These are phyloP conservation scores for Acleris literana DNA, from an alignment of 2,888 invertebrate species.

Conservation along the genomic window DNA sequence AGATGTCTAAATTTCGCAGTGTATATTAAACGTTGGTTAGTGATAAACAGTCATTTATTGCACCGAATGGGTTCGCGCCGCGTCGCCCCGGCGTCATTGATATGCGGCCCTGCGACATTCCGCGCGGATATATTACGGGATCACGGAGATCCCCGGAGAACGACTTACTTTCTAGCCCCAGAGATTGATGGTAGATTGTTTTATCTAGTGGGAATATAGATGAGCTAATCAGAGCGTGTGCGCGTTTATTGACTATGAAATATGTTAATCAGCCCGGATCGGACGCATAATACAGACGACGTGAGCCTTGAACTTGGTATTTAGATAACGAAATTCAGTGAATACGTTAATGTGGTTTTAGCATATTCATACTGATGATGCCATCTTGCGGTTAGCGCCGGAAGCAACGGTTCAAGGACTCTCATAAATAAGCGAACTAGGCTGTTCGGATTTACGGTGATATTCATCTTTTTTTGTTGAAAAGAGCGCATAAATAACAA, in stretches of 20 bases:
- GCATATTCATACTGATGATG: neutral
- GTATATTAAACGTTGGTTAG: constrained; percentile 10
- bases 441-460: too few species aligned
- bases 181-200: constrained; percentile 43
- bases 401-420: too few species aligned
- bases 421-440: too few species aligned
- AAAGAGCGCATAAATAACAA: neutral
- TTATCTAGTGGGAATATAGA: constrained; percentile 36
- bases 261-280: constrained; percentile 27
- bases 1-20: constrained; percentile 2
- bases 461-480: neutral
- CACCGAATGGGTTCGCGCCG: constrained; percentile 16
- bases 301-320: constrained; percentile 30
- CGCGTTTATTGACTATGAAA: constrained; percentile 35
- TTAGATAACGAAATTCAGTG: constrained; percentile 26
- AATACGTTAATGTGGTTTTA: constrained; percentile 15
- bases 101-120: constrained; percentile 39
- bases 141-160: constrained; percentile 39
- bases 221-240: constrained; percentile 34
- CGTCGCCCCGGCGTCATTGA: constrained; percentile 32
- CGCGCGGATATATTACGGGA: constrained; percentile 34
- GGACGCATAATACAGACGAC: constrained; percentile 26
- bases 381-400: too few species aligned
- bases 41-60: constrained; percentile 26
- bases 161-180: constrained; percentile 42